A percentile compares a stretch with the other conserved stretches of the same genome.
phyloP scores from a whole-genome alignment of 2,113 vertebrate species.

The Panthera leo region DNA sequence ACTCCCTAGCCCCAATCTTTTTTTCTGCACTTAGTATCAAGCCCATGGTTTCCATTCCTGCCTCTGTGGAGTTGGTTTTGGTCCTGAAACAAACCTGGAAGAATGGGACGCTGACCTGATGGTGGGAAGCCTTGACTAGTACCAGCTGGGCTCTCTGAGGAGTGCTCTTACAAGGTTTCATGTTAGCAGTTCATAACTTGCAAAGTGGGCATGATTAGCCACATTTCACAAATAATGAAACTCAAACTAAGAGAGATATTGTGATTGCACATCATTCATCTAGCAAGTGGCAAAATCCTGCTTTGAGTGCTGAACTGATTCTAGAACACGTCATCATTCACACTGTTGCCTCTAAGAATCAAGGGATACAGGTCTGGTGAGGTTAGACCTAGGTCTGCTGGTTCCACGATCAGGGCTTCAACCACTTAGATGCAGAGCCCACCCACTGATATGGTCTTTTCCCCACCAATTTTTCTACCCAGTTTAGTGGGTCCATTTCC shows the following conservation, averaged over 20 bases:
- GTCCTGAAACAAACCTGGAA: background rate
- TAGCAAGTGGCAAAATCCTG: background rate
- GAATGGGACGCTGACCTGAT: background rate
- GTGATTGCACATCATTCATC: background rate
- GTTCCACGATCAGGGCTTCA: background rate
- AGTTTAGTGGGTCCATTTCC: background rate
- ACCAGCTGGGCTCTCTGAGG: too few relatives aligned
- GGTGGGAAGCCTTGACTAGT: background rate
- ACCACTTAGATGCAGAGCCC: background rate
- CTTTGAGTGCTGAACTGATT: background rate
- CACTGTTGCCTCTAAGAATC: background rate
- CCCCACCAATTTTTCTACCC: background rate
- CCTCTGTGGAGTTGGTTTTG: background rate
- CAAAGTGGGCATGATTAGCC: background rate
- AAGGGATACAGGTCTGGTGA: background rate
- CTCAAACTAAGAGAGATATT: background rate
- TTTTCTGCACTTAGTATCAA: background rate
- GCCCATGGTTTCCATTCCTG: background rate
- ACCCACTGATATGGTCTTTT: background rate
- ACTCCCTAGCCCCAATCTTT: background rate
- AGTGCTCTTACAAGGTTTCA: fast-evolving
- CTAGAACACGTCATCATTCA: background rate
- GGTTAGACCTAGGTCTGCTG: background rate
- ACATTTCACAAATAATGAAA: background rate
- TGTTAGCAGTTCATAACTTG: background rate